Percentiles rank a stretch among this genome's conserved stretches.
phyloP scores from a whole-genome alignment of 2,797 vertebrate genomes.

The Adrianichthys oophorus region DNA sequence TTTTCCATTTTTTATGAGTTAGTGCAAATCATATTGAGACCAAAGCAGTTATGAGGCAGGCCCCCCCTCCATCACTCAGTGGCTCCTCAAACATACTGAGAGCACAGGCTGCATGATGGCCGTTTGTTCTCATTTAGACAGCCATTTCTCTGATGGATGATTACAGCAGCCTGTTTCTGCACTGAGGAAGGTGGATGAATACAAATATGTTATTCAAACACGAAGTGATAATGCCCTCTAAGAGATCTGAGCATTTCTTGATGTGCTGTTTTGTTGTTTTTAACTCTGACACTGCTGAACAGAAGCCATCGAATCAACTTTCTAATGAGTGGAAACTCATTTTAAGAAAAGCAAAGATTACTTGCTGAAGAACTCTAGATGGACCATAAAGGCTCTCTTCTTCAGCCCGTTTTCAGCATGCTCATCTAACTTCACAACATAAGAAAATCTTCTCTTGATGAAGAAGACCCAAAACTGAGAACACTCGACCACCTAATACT shows the following conservation, averaged over 20 bases:
- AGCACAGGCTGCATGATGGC: slow-evolving; percentile 29
- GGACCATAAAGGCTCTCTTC: too few relatives aligned
- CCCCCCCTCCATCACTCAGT: slow-evolving; percentile 22
- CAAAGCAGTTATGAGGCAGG: slow-evolving; percentile 49
- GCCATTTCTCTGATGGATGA: slow-evolving; percentile 11
- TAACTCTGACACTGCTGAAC: neutral
- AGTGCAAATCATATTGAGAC: slow-evolving; percentile 54
- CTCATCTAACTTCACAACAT: too few relatives aligned
- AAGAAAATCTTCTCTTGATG: too few relatives aligned
- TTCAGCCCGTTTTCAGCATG: too few relatives aligned
- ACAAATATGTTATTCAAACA: neutral
- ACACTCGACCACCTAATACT: too few relatives aligned
- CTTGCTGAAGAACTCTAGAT: too few relatives aligned
- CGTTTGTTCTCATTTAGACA: slow-evolving; percentile 35
- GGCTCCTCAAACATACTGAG: slow-evolving; percentile 46
- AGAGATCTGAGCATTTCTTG: neutral
- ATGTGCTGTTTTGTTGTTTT: neutral
- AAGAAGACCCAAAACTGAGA: too few relatives aligned
- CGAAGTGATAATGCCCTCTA: slow-evolving; percentile 1
- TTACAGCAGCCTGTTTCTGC: slow-evolving; percentile 5
- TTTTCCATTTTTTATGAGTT: slow-evolving; percentile 67
- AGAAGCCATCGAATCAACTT: too few relatives aligned
- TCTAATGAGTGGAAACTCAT: too few relatives aligned
- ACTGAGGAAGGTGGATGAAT: neutral
- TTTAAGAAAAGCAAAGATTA: too few relatives aligned